A percentile compares a stretch with the other conserved stretches of the same genome.
Conservation (phyloP, 1,140 invertebrate species). For the Zaprionus tsacasi region DNA sequence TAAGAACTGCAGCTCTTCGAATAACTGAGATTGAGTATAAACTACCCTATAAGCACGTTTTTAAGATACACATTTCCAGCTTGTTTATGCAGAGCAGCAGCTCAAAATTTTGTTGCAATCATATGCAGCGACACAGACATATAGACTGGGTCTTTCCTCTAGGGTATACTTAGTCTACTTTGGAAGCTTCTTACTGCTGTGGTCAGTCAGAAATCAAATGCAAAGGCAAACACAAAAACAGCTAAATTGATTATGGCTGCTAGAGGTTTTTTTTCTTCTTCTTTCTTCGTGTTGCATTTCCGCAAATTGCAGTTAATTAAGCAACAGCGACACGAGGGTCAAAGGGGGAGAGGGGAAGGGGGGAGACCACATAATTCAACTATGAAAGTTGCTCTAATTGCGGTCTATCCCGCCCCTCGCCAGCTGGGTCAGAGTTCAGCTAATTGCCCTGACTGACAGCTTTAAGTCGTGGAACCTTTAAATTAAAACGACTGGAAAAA, state of each 20-base stretch:
- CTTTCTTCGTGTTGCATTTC: conserved; percentile 16
- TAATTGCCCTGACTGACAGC: conserved; percentile 67
- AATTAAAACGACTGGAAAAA: conserved; percentile 46
- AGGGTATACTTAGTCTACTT: conserved; percentile 30
- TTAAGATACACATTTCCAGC: conserved; percentile 56
- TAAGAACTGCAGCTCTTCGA: not conserved
- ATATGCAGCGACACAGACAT: conserved; percentile 37
- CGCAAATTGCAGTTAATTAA: conserved; percentile 74
- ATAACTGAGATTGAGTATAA: not conserved
- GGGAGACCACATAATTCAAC: conserved; percentile 45
- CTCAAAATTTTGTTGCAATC: conserved; percentile 45
- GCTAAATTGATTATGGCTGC: conserved; percentile 74
- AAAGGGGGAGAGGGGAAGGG: not conserved
- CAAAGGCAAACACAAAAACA: conserved; percentile 55
- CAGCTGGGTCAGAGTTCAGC: conserved; percentile 61
- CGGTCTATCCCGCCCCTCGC: not conserved
- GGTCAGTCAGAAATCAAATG: conserved; percentile 70
- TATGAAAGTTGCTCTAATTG: conserved; percentile 50
- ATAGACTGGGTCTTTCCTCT: not conserved
- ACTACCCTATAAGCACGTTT: too few relatives aligned
- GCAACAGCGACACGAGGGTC: not conserved
- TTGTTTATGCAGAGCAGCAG: conserved; percentile 74
- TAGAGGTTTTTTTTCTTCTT: conserved; percentile 13
- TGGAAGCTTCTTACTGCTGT: conserved; percentile 23
- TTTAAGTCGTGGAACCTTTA: conserved; percentile 71